Base-by-base conservation (phyloP, 2,113 vertebrate species). In the Penelope pileata region DNA sequence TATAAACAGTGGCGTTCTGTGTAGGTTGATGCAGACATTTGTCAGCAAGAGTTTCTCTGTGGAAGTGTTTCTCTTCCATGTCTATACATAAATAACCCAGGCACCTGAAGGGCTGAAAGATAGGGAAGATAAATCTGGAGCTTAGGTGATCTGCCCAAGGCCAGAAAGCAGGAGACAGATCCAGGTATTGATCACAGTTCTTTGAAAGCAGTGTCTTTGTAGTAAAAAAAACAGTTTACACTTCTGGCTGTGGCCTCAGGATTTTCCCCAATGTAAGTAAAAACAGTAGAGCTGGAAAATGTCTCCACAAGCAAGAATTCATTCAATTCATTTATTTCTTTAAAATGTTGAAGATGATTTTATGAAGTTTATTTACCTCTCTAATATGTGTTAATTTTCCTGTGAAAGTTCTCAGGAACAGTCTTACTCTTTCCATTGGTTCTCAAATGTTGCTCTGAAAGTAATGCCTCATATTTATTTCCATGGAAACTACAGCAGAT, bases 281-380 rank as follows among this genome's bases (percentile, higher is more conserved):
- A 88, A 23, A 69, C 6, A 53, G 3, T 27, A 73, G 9, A 76
- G 38, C 3, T 50, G 14, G n/a, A 59, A 91, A 85, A 80, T 36
- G 2, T 1, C 85, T 56, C 0, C 2, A 42, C 29, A 42, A 22
- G 34, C 2, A 70, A 58, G 0, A 26, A 50, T 42, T 58, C 0
- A 19, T 80, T 93, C 16, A 48, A 60, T 58, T 79, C 16, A 32
- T 80, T 85, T 36, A 4, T 92, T 67, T 60, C 32, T 64, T 43
- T 70, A 81, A 74, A 84, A 38, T 15, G 43, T 5, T 30, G 27
- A 40, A 82, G 92, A 68, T 34, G 62, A 81, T 34, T n/a, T n/a
- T 86, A 32, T 21, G 50, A 68, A 50, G 19, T 26, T 72, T 42
- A 43, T 51, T 22, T 24, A 16, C 17, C 9, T 50, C 22, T 63